phyloP scores from a whole-genome alignment of 2,113 vertebrate species.

The Pelobates fuscus region DNA sequence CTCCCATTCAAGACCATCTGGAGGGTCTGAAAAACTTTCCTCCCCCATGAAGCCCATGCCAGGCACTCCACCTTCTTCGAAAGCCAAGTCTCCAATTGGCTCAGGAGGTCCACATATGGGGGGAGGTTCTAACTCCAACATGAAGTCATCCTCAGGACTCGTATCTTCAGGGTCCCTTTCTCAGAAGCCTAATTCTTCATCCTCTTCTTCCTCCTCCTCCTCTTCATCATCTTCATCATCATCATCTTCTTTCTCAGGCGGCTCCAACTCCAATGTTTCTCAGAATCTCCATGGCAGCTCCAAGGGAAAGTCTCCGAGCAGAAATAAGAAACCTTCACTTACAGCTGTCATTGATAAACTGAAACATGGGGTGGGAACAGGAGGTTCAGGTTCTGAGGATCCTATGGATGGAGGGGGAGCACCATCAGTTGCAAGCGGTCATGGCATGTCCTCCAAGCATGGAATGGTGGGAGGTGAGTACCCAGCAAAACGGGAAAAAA shows the following conservation, averaged over 20 bases:
- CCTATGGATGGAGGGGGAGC: constrained; percentile 74
- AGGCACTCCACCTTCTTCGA: constrained; percentile 91
- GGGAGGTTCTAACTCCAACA: constrained; percentile 75
- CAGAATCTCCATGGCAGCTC: constrained; percentile 82
- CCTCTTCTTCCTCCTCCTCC: constrained; percentile 72
- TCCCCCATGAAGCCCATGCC: constrained; percentile 96
- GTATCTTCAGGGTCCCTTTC: constrained; percentile 81
- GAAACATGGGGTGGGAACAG: constrained; percentile 90
- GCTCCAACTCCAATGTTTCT: constrained; percentile 50
- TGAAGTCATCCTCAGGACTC: constrained; percentile 84
- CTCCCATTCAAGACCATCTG: constrained; percentile 89
- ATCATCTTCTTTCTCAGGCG: constrained; percentile 81
- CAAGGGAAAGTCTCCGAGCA: constrained; percentile 95
- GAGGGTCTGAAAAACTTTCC: constrained; percentile 87
- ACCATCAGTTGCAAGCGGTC: constrained; percentile 74
- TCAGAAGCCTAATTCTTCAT: constrained; percentile 78
- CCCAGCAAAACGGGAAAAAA: constrained; percentile 87
- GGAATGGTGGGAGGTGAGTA: constrained; percentile 83
- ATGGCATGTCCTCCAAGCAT: constrained; percentile 84
- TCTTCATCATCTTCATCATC: constrained; percentile 77
- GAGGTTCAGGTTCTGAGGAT: constrained; percentile 87
- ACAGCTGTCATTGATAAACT: constrained; percentile 97
- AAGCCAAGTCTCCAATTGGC: constrained; percentile 94
- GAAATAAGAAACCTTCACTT: constrained; percentile 97
- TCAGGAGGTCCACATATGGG: constrained; percentile 82